Conservation (phyloP, 2,113 vertebrate species). For the Pyrgilauda ruficollis region DNA sequence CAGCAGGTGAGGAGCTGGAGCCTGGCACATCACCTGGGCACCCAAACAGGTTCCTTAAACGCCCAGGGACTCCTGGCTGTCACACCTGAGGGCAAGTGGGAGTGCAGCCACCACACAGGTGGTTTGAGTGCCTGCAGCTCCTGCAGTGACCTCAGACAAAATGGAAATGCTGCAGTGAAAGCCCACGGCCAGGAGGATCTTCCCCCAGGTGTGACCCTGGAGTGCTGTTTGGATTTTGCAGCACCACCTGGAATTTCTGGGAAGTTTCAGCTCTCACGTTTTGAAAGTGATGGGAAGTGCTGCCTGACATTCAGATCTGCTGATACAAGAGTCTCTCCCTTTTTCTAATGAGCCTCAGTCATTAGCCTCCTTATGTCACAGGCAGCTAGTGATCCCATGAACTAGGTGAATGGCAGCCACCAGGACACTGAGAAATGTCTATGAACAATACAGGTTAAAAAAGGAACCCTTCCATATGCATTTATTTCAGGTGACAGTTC, state of each 20-base stretch:
- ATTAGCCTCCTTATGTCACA: background rate
- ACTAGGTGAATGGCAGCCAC: background rate
- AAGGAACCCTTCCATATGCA: background rate
- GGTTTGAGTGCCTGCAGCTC: background rate
- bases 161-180: background rate
- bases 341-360: background rate
- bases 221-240: background rate
- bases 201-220: fast-evolving
- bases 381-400: background rate
- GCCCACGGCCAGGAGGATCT: background rate
- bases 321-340: background rate
- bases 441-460: background rate
- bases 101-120: background rate
- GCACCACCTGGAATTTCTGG: background rate
- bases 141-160: background rate
- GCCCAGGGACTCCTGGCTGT: background rate
- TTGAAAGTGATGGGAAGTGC: background rate
- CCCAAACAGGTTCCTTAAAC: background rate
- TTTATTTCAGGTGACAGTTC: background rate
- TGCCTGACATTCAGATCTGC: slow-evolving; percentile 1
- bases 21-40: slow-evolving; percentile 29
- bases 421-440: background rate
- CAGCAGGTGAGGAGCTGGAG: background rate
- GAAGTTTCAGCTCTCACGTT: background rate
- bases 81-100: background rate